phyloP scores from a whole-genome alignment of 2,797 vertebrate species.

The Onychomys leucogaster region DNA sequence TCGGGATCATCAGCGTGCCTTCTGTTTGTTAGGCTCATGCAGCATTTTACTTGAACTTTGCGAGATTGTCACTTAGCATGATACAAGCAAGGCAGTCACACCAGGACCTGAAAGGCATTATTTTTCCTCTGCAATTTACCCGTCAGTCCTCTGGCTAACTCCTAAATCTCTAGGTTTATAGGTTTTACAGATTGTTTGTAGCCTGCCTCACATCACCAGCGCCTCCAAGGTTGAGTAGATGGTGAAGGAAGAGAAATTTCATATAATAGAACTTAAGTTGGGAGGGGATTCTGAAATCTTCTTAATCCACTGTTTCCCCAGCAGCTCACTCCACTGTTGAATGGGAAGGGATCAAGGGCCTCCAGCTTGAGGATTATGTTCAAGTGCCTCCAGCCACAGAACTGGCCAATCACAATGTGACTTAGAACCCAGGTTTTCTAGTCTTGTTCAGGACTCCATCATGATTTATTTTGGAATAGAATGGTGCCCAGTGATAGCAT shows the following conservation, averaged over 20 bases:
- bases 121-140: background rate
- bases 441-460: background rate
- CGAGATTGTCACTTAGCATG: slow-evolving; percentile 25
- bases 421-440: background rate
- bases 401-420: background rate
- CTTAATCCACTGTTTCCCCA: background rate
- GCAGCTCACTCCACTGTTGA: background rate
- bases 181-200: background rate
- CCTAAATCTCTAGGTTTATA: background rate
- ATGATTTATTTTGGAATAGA: background rate
- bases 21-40: slow-evolving; percentile 57
- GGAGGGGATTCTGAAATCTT: slow-evolving; percentile 1
- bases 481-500: background rate
- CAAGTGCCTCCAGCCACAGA: background rate
- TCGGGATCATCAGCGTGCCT: slow-evolving; percentile 49
- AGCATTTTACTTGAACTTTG: slow-evolving; percentile 54
- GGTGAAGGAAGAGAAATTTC: background rate
- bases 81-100: slow-evolving; percentile 62
- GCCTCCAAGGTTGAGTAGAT: background rate
- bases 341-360: background rate
- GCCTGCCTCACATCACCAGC: background rate
- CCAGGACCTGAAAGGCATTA: background rate
- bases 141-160: slow-evolving; percentile 38
- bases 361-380: background rate
- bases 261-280: slow-evolving; percentile 16